Evolutionary conservation across 2,888 invertebrate species (phyloP).

Genomic region (Microplitis manilae): DNA sequence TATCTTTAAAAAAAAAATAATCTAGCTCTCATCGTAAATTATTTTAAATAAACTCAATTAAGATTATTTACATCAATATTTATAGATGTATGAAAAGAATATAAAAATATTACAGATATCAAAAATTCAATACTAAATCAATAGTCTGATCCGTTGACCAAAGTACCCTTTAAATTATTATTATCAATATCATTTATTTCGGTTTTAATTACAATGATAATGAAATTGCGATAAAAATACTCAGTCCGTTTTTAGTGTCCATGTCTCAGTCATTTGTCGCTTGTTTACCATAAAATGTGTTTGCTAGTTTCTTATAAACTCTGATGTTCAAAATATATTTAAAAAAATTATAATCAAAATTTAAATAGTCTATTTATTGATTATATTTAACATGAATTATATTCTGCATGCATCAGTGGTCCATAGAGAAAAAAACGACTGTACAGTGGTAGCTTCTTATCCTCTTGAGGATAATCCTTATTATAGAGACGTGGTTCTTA

Average conservation of each 20-base stretch:
- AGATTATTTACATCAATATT: too few relatives aligned
- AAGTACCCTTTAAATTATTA: background rate
- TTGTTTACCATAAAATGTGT: background rate
- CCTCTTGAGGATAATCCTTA: conserved; percentile 45
- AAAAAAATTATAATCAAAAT: too few relatives aligned
- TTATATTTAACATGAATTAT: background rate
- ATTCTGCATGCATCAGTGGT: conserved; percentile 56
- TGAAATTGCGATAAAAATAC: background rate
- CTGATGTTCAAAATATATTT: too few relatives aligned
- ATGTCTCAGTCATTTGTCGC: background rate
- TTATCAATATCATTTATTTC: background rate
- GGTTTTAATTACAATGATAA: background rate
- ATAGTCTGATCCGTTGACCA: background rate
- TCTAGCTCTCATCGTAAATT: background rate
- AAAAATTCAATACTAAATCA: background rate
- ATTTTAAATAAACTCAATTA: background rate
- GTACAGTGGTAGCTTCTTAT: conserved; percentile 58
- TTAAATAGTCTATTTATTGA: too few relatives aligned
- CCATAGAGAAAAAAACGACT: conserved; percentile 56
- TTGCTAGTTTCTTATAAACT: too few relatives aligned
- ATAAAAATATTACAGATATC: too few relatives aligned
- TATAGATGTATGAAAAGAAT: too few relatives aligned
- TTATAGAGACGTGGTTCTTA: conserved; percentile 51
- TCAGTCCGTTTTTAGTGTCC: background rate
- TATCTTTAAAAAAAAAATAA: background rate